phyloP scores from a whole-genome alignment of 1,140 invertebrate genomes.

The Phymorhynchus buccinoides region DNA sequence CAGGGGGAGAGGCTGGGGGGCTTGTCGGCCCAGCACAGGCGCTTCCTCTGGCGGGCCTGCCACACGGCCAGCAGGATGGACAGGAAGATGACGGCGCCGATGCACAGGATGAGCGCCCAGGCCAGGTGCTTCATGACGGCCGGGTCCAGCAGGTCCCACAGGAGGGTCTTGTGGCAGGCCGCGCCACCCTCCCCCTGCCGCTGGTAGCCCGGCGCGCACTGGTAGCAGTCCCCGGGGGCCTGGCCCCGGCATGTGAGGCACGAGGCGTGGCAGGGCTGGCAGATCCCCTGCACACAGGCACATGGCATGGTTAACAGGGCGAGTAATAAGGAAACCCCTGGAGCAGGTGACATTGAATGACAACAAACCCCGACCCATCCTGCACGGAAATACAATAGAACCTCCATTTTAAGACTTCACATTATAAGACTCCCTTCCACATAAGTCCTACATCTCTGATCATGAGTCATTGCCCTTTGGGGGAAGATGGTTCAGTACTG shows the following conservation, averaged over 20 bases:
- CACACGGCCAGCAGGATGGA: conserved; percentile 59
- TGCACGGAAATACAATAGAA: no score
- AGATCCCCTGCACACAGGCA: conserved; percentile 50
- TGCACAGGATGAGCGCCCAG: conserved; percentile 66
- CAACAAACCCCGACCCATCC: no score
- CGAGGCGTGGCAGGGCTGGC: conserved; percentile 61
- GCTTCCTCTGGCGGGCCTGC: conserved; percentile 58
- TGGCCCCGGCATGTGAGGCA: conserved; percentile 65
- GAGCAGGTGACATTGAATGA: no score
- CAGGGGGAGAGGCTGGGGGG: conserved; percentile 46
- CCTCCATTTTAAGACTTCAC: no score
- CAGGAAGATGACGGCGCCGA: conserved; percentile 60
- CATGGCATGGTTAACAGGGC: no score
- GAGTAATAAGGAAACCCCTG: no score
- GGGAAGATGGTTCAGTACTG: no score
- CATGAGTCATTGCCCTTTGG: no score
- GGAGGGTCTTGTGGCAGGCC: conserved; percentile 61
- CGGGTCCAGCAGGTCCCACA: conserved; percentile 66
- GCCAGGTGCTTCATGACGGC: conserved; percentile 66
- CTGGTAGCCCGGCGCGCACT: conserved; percentile 64
- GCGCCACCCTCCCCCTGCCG: conserved; percentile 43
- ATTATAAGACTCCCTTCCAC: no score
- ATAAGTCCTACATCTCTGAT: no score
- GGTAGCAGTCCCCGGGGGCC: conserved; percentile 61
- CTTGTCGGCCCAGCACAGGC: conserved; percentile 65